A percentile compares a stretch with the other conserved stretches of the same genome.
phyloP scores from a whole-genome alignment of 2,888 invertebrate genomes.

The Neoscelio sp. region DNA sequence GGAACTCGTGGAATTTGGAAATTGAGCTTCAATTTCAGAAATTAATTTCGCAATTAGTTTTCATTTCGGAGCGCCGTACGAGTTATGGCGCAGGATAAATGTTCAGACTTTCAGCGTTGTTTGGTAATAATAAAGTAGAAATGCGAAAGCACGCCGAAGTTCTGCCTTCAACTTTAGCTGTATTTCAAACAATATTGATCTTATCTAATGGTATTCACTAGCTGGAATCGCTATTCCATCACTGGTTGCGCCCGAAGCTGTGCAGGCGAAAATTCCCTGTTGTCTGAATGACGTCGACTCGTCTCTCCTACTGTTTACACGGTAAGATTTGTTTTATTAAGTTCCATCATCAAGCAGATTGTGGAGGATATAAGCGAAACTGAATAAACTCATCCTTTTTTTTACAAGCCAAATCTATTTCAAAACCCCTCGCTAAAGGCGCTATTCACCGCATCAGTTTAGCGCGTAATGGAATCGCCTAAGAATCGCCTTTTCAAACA shows the following conservation, averaged over 20 bases:
- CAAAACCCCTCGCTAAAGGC: slow-evolving; percentile 65
- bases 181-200: slow-evolving; percentile 81
- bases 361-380: slow-evolving; percentile 71
- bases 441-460: slow-evolving; percentile 60
- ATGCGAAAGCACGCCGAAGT: slow-evolving; percentile 64
- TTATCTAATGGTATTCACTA: slow-evolving; percentile 80
- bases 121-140: slow-evolving; percentile 69
- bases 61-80: slow-evolving; percentile 26
- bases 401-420: slow-evolving; percentile 69
- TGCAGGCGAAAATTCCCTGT: slow-evolving; percentile 77
- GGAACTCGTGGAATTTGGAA: neutral
- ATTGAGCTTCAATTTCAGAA: slow-evolving; percentile 5
- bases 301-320: slow-evolving; percentile 78
- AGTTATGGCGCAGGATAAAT: slow-evolving; percentile 45
- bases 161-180: slow-evolving; percentile 75
- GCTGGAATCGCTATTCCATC: slow-evolving; percentile 72
- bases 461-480: slow-evolving; percentile 32
- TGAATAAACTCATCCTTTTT: slow-evolving; percentile 73
- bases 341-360: slow-evolving; percentile 78
- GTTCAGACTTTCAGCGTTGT: slow-evolving; percentile 61
- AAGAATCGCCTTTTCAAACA: neutral
- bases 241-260: slow-evolving; percentile 69
- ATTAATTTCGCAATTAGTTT: slow-evolving; percentile 60
- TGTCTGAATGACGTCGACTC: slow-evolving; percentile 79
- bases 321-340: slow-evolving; percentile 82